Conservation (phyloP, 2,888 invertebrate genomes). For the Merodon equestris region DNA sequence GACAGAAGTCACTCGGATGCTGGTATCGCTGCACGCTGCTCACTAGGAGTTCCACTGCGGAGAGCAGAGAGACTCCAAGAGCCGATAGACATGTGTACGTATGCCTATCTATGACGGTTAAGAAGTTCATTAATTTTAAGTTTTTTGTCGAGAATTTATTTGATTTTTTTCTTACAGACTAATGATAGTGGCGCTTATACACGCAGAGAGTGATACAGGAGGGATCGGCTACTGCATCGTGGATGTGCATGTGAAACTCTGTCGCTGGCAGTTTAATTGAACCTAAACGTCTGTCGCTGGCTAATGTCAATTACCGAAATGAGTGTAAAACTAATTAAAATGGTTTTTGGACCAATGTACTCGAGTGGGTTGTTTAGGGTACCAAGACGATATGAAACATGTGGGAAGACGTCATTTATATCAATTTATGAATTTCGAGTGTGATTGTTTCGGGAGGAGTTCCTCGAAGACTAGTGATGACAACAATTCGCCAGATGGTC, state of each 20-base stretch:
- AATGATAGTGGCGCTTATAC: slow-evolving; percentile 42
- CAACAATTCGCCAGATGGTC: slow-evolving; percentile 43
- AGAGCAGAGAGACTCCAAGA: too few species aligned
- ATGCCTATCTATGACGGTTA: background rate
- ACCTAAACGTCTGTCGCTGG: slow-evolving; percentile 62
- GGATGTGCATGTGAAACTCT: slow-evolving; percentile 45
- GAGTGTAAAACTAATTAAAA: slow-evolving; percentile 64
- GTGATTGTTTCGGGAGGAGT: slow-evolving; percentile 39
- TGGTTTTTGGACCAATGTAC: slow-evolving; percentile 50
- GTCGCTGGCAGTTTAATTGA: slow-evolving; percentile 52
- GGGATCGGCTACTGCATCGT: slow-evolving; percentile 21
- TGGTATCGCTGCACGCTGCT: slow-evolving; percentile 39
- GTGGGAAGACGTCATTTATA: slow-evolving; percentile 67
- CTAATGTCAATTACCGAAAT: slow-evolving; percentile 57
- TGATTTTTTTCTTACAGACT: slow-evolving; percentile 12
- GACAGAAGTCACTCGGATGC: slow-evolving; percentile 51
- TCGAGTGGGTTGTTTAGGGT: slow-evolving; percentile 1
- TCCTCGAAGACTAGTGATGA: background rate
- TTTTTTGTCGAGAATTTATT: slow-evolving; percentile 17
- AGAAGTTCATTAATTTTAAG: slow-evolving; percentile 56
- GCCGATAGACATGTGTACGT: too few species aligned
- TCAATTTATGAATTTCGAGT: slow-evolving; percentile 53
- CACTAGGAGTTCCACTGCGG: slow-evolving; percentile 3
- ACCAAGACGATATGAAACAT: background rate
- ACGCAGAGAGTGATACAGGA: slow-evolving; percentile 15